A percentile compares a stretch with the other conserved stretches of the same genome.
phyloP scores from a whole-genome alignment of 2,113 vertebrate species.

The Ptychochromis oligacanthus region DNA sequence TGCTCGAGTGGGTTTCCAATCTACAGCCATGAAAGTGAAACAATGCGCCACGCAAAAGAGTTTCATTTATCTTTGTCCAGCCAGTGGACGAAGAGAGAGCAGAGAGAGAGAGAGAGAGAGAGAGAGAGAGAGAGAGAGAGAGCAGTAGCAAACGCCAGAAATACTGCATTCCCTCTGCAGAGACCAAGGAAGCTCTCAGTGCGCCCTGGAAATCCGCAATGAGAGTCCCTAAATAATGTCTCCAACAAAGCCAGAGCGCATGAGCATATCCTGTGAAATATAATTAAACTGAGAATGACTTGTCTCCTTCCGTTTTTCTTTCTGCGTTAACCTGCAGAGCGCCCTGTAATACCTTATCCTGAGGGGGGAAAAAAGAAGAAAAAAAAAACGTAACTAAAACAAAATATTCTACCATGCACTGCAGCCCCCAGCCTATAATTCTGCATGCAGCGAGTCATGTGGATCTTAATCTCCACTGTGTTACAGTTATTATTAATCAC shows the following conservation, averaged over 20 bases:
- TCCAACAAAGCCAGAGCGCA: conserved; percentile 4
- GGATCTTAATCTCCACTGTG: not conserved
- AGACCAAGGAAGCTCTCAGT: conserved; percentile 48
- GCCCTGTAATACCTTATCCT: not conserved
- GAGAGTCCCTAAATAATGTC: conserved; percentile 44
- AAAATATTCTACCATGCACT: not conserved
- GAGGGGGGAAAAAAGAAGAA: not conserved
- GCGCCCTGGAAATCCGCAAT: conserved; percentile 49
- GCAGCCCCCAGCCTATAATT: not conserved
- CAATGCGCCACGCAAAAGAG: conserved; percentile 67
- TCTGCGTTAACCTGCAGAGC: not conserved
- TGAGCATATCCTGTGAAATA: conserved; percentile 14
- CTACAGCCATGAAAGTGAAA: conserved; percentile 73
- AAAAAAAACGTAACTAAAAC: not conserved
- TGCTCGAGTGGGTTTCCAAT: conserved; percentile 80
- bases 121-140: conserved; percentile 30
- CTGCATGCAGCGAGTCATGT: not conserved
- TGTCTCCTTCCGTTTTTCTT: not conserved
- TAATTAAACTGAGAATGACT: conserved; percentile 22
- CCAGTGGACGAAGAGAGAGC: conserved; percentile 40
- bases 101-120: conserved; percentile 26
- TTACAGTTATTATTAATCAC: not conserved
- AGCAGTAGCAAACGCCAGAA: conserved; percentile 50
- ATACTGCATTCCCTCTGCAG: conserved; percentile 75
- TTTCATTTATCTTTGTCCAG: conserved; percentile 80